phyloP scores from a whole-genome alignment of 2,113 vertebrate genomes.

The Azemiops feae region DNA sequence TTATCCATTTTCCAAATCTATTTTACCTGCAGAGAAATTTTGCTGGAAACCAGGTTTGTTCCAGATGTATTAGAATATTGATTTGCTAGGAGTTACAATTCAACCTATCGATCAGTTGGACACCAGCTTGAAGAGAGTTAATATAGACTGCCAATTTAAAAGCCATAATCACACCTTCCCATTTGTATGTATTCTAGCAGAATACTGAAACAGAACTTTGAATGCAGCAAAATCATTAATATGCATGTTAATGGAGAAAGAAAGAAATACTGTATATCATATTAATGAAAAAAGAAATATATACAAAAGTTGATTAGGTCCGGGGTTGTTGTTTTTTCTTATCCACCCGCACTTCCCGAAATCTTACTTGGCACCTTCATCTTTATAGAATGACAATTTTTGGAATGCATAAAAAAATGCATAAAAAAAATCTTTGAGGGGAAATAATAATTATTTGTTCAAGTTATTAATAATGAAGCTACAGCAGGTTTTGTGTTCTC shows the following conservation, averaged over 20 bases:
- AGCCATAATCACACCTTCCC: neutral
- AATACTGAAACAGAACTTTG: neutral
- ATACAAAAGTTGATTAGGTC: neutral
- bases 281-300: neutral
- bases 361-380: neutral
- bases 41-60: neutral
- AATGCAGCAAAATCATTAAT: neutral
- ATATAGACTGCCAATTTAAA: neutral
- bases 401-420: neutral
- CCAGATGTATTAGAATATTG: neutral
- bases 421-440: slow-evolving; percentile 10
- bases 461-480: slow-evolving; percentile 13
- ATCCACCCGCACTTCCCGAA: neutral
- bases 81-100: neutral
- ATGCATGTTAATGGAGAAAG: neutral
- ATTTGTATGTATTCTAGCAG: neutral
- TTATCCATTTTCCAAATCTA: neutral
- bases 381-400: neutral
- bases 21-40: neutral
- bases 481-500: neutral
- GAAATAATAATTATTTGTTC: slow-evolving; percentile 5
- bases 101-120: neutral
- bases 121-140: neutral
- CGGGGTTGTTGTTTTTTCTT: neutral
- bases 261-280: neutral